A percentile compares a stretch with the other conserved stretches of the same genome.
Conservation (phyloP, 2,888 invertebrate genomes). For the Lycocerus yunnanus region DNA sequence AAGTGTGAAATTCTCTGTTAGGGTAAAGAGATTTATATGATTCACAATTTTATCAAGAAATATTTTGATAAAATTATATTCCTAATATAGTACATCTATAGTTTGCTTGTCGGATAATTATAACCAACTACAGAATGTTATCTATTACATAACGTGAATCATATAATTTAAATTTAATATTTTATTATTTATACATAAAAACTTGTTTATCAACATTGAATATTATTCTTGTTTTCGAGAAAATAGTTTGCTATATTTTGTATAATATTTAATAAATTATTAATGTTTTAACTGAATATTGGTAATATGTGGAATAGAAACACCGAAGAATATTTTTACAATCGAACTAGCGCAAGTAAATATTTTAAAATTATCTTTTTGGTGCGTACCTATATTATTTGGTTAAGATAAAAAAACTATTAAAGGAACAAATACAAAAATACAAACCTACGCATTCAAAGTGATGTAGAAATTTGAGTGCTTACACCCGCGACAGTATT, state of each 20-base stretch:
- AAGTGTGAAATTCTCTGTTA: too few relatives aligned
- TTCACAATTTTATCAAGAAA: too few relatives aligned
- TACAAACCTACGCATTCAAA: background rate
- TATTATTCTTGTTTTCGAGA: background rate
- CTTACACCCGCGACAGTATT: background rate
- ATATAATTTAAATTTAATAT: background rate
- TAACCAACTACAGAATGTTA: background rate
- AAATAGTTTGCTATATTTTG: background rate
- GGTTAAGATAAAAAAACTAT: background rate
- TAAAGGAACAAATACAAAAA: background rate
- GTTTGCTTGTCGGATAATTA: too few relatives aligned
- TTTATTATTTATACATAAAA: background rate
- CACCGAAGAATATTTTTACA: background rate
- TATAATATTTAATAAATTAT: too few relatives aligned
- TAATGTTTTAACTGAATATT: too few relatives aligned
- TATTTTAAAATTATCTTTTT: background rate
- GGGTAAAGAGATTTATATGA: too few relatives aligned
- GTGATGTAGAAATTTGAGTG: background rate
- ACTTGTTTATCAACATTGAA: background rate
- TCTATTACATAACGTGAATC: background rate
- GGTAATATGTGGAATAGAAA: too few relatives aligned
- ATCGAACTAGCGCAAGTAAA: background rate
- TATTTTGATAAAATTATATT: too few relatives aligned
- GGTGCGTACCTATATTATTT: background rate
- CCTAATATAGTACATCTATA: too few relatives aligned